Base-by-base conservation (phyloP, 2,113 vertebrate genomes). In the Oryzias celebensis region DNA sequence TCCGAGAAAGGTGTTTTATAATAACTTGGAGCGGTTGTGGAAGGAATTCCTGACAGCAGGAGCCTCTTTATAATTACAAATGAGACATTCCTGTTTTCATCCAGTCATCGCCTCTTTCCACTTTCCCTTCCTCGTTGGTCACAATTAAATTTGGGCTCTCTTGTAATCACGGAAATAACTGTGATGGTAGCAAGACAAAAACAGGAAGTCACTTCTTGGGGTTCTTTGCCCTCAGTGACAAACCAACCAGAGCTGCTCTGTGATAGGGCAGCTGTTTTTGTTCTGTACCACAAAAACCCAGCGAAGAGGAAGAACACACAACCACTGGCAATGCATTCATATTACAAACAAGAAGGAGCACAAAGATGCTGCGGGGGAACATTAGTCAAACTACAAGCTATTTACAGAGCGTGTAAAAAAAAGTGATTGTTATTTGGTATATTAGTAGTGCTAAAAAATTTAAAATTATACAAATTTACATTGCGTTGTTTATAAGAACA, bases 171-270 rank as follows among this genome's bases (percentile, higher is more conserved):
- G 60, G 74, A 65, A 80, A 77, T 18, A 7, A 6, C 14, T 51
- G 52, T 62, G 48, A 70, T 51, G 36, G 56, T 42, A 28, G 48
- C 16, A 41, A 59, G 50, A 81, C 68, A 70, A 81, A 77, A 87
- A 87, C 86, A 89, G 77, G 82, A 86, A 89, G 79, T 73, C 24
- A 65, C 58, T 63, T 14, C 31, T 36, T 54, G 72, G 53, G 42
- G 5, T 47, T 55, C 4, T 67, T 13, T 82, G 64, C 51, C 44
- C 26, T 80, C 31, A 24, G 44, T n/a, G 44, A 56, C 31, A 52
- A 54, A 61, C 23, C 59, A 72, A 67, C 66, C 73, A 54, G 24
- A 44, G 51, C 5, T 67, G 20, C 5, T 46, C 20, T 47, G 55
- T 53, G 31, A 77, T 59, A 55, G 71, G 71, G 10, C 49, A 20